phyloP scores from a whole-genome alignment of 2,797 vertebrate genomes.

The Poecile montanus region DNA sequence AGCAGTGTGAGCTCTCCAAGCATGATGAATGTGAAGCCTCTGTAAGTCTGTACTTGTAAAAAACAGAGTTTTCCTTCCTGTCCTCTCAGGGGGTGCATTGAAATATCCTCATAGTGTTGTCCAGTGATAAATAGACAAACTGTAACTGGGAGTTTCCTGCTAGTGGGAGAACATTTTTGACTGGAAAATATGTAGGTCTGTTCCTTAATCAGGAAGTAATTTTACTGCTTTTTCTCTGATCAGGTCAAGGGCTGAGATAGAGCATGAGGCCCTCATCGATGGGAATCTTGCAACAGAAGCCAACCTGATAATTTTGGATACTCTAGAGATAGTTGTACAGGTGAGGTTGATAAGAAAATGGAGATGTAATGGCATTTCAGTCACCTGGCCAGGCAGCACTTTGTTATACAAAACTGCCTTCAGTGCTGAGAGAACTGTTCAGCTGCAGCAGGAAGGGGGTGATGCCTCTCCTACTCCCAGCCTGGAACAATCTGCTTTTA shows the following conservation, averaged over 20 bases:
- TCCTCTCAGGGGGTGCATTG: neutral
- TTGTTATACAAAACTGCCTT: neutral
- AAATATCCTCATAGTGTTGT: slow-evolving; percentile 20
- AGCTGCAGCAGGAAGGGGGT: neutral
- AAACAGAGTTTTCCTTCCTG: neutral
- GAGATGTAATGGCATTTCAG: neutral
- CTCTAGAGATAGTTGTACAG: slow-evolving; percentile 96
- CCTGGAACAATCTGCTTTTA: neutral
- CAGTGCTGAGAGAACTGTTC: neutral
- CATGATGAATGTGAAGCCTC: slow-evolving; percentile 1
- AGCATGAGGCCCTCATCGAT: slow-evolving; percentile 97
- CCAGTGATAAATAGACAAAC: neutral
- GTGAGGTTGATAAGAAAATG: slow-evolving; percentile 71
- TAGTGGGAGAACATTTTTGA: neutral
- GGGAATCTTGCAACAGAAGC: slow-evolving; percentile 98
- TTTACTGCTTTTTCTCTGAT: neutral
- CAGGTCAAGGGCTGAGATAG: slow-evolving; percentile 96
- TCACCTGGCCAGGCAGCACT: neutral
- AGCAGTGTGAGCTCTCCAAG: neutral
- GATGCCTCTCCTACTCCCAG: neutral
- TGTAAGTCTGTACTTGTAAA: slow-evolving; percentile 10
- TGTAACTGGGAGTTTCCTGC: neutral
- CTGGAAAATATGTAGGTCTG: neutral
- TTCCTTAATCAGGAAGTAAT: neutral
- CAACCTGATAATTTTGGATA: slow-evolving; percentile 95